Conservation (phyloP, 53 echinoderm and acorn worm species). For the Zoroaster sp. region DNA sequence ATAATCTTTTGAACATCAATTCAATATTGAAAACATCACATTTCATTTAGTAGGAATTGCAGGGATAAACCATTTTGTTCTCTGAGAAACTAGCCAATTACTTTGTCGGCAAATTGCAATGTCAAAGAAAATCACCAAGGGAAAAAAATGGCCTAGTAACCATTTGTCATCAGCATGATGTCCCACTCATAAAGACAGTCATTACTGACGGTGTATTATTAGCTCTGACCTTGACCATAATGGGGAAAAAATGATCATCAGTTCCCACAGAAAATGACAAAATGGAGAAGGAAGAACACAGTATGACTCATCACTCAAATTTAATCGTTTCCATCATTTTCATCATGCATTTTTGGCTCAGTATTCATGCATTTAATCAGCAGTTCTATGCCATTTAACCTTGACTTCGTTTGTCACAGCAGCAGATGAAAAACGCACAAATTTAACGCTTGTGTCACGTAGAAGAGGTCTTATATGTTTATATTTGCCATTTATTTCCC, state of each 20-base stretch:
- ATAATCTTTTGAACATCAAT: too few relatives aligned
- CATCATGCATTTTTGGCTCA: not conserved
- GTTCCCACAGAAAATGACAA: not conserved
- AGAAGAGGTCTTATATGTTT: not conserved
- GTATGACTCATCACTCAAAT: conserved; percentile 15
- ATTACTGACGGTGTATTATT: not conserved
- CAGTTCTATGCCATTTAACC: conserved; percentile 6
- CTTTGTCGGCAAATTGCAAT: not conserved
- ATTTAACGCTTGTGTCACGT: not conserved
- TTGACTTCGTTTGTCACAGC: conserved; percentile 28
- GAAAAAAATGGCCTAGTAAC: not conserved
- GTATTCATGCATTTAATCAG: not conserved
- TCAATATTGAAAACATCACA: too few relatives aligned
- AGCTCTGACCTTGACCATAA: not conserved
- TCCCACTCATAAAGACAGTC: not conserved
- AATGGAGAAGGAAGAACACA: not conserved
- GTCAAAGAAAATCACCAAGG: not conserved
- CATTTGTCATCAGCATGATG: not conserved
- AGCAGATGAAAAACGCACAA: not conserved
- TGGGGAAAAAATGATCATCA: not conserved
- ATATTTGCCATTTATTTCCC: not conserved
- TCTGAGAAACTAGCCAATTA: not conserved
- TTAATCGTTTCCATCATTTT: conserved; percentile 17
- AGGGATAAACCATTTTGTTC: too few relatives aligned
- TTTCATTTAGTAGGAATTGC: too few relatives aligned